Base-by-base conservation (phyloP, 2,113 vertebrate species). In the Gambusia affinis region DNA sequence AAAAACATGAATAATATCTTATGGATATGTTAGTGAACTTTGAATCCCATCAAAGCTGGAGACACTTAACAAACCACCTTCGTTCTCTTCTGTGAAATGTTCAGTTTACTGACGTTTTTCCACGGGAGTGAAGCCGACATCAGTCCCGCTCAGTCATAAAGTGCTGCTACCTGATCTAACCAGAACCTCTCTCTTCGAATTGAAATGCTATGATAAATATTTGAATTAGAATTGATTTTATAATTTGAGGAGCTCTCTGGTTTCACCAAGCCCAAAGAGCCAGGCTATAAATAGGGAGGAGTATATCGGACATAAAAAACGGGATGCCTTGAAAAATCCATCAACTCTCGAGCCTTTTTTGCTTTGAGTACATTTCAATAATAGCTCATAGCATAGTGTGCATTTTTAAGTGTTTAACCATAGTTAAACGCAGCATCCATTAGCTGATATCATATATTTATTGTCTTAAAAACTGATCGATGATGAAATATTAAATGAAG, bases 141-240 rank as follows among this genome's bases (percentile, higher is more conserved):
- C 87, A 88, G 89, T 93, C 87, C 91, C 83, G 64, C 81, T 90
- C 60, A 72, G 67, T 28, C 60, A 37, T 66, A 60, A 73, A 81
- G 83, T 87, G 70, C 83, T 88, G 81, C 91, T 91, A 89, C 91
- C 87, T 66, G 82, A 90, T 90, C 87, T 87, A 86, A 88, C 84
- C 69, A 85, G 83, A 91, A 75, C 84, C 73, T 72, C 87, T 92
- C 85, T 91, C 84, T 90, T 79, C 44, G 88, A 94, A 91, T 91
- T 91, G 88, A 91, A 93, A 94, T 87, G 84, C 86, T 89, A 80
- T 92, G 91, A 93, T 93, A 91, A 94, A 94, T 92, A 91, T 91
- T 91, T 94, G 89, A 92, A 94, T 93, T 94, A 85, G 84, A 92
- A 95, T 94, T 92, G 91, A 95, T 94, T 95, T 95, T 92, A 88